phyloP scores from a whole-genome alignment of 2,797 vertebrate species.

The Micrastur ruficollis region DNA sequence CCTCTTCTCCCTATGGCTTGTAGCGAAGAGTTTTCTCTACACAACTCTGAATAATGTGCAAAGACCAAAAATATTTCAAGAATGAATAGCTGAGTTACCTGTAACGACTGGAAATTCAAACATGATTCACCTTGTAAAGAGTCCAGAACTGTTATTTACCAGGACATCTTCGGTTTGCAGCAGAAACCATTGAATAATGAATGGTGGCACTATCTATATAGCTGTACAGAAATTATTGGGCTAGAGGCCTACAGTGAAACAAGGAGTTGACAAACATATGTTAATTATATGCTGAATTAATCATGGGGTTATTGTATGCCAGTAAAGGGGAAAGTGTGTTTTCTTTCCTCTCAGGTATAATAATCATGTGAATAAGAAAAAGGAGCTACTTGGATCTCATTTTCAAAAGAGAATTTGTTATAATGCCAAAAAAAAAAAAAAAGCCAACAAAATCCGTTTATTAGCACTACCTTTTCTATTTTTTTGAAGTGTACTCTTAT shows the following conservation, averaged over 20 bases:
- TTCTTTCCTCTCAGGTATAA: background rate
- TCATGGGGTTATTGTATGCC: accelerated
- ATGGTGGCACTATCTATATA: background rate
- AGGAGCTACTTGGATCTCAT: background rate
- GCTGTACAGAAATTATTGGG: background rate
- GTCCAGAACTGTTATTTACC: background rate
- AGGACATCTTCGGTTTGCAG: background rate
- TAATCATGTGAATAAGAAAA: background rate
- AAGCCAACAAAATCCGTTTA: background rate
- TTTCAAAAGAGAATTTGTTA: background rate
- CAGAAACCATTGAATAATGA: background rate
- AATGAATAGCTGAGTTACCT: background rate
- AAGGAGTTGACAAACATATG: background rate
- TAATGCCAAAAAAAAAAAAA: too few relatives aligned
- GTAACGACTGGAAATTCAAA: background rate
- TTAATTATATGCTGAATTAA: background rate
- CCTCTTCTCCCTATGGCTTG: background rate
- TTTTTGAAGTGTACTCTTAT: background rate
- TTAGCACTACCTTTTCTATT: background rate
- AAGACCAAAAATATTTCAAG: background rate
- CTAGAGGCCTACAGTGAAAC: background rate
- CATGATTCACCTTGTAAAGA: background rate
- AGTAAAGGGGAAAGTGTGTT: background rate
- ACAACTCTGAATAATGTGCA: background rate
- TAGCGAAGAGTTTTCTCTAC: background rate